Evolutionary conservation across 2,888 invertebrate genomes (phyloP), one percentile per base, ranked within the genome.

Genomic region (Gibbula magus): DNA sequence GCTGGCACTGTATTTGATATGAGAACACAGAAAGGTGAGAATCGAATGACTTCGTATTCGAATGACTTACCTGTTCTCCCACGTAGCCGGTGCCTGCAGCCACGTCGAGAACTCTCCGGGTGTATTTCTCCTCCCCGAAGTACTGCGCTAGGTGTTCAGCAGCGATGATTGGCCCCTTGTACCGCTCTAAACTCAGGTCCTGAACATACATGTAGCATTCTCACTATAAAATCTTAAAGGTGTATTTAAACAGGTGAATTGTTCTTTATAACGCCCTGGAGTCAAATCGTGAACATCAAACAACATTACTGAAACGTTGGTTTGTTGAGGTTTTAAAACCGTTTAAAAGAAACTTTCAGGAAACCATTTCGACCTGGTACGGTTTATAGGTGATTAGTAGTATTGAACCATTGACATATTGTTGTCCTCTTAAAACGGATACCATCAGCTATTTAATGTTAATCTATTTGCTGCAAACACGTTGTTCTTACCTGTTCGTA

Each of bases 31-130:
- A 52, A 13, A 25, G 7, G 5, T 22, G 2, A 45, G 13, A 1
- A 22, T n/a, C 32, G 18, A 16, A 16, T 74, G 22, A 8, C 8
- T 29, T 35, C n/a, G n/a, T n/a, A n/a, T n/a, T n/a, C n/a, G n/a
- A n/a, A n/a, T n/a, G n/a, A n/a, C 70, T 56, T 85, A 88, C 87
- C 84, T 88, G 86, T 77, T 86, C 86, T 13, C 92, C 92, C 56
- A 92, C 89, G 77, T 89, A 84, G 16, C 93, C 93, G 4, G 93
- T 92, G 20, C 93, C 93, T 75, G 91, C 91, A 0, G 92, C 92
- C 5, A 93, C 89, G 82, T 93, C 93, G 4, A 93, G 81, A 25
- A 93, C 82, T 22, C 80, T 77, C 0, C 85, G 53, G 20, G 79
- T 79, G n/a, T 87, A 84, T 10, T 91, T 81, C 16, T 84, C 81